Percentiles rank a stretch among this genome's conserved stretches.
These are phyloP conservation scores for Myiopsitta monachus DNA, from an alignment of 2,113 vertebrate genomes.

Conservation along the genomic window DNA sequence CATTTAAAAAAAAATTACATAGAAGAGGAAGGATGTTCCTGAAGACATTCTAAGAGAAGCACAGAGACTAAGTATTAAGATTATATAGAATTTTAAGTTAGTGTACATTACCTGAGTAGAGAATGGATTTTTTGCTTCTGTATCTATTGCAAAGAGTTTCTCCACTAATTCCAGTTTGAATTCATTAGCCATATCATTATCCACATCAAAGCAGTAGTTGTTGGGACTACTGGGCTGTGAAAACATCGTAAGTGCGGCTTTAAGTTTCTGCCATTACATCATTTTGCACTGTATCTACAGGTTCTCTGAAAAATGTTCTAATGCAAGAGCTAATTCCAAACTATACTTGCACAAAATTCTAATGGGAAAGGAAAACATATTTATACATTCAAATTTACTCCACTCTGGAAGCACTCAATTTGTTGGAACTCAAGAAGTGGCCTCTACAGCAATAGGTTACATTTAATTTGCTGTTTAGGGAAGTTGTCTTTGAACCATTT, in stretches of 20 bases:
- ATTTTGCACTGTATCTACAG: not conserved
- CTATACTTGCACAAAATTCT: not conserved
- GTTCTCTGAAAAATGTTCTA: not conserved
- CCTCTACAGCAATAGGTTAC: not conserved
- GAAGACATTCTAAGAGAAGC: not conserved
- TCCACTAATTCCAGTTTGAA: conserved; percentile 96
- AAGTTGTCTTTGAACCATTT: not conserved
- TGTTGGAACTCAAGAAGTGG: not conserved
- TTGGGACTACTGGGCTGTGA: conserved; percentile 83
- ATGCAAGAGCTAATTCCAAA: not conserved
- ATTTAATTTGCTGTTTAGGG: not conserved
- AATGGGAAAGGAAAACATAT: not conserved
- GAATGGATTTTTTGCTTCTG: conserved; percentile 89
- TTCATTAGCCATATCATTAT: conserved; percentile 88
- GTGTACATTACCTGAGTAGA: conserved; percentile 83
- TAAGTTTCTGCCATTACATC: conserved; percentile 7
- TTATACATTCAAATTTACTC: not conserved
- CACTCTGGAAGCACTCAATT: not conserved
- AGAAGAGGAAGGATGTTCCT: not conserved
- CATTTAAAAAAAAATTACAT: not conserved
- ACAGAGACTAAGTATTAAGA: not conserved
- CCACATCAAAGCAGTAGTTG: conserved; percentile 89
- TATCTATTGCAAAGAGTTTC: conserved; percentile 96
- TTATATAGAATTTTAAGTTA: not conserved
- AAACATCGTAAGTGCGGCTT: conserved; percentile 46